Base-by-base conservation (phyloP, 2,888 invertebrate genomes). In the Megaustenia siamemsis region DNA sequence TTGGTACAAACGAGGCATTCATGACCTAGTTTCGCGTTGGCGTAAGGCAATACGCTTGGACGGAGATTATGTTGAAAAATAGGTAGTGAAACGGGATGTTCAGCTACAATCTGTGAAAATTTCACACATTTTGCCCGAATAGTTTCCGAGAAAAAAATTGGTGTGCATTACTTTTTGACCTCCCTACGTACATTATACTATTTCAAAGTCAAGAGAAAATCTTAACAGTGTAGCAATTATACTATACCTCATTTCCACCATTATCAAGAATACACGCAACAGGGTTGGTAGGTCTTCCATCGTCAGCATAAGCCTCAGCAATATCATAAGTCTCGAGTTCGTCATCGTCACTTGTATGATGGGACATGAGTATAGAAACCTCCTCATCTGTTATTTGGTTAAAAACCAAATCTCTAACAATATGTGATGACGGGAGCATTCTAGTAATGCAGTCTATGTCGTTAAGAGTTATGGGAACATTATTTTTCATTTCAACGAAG, bases 191-290 rank as follows among this genome's bases (percentile, higher is more conserved):
- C n/a, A n/a, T n/a, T n/a, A n/a, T n/a, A n/a, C n/a, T n/a, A n/a
- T n/a, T n/a, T n/a, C n/a, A n/a, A n/a, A n/a, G n/a, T 12, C 49
- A 49, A 49, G 10, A 49, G 49, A 8, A 49, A 49, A 49, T n/a
- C n/a, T n/a, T n/a, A n/a, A n/a, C 63, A 63, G 28, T 10, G 24
- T 5, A 69, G 3, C 18, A 32, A 32, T 38, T 45, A 28, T 12
- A 24, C 0, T 38, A 28, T 71, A 81, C 81, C 81, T 81, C 69
- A 81, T 56, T 24, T n/a, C 71, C 71, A 38, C 71, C 71, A 24
- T 71, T n/a, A 10, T 53, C 56, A 35, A 81, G 81, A 28, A 40
- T 32, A 18, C 24, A 8, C 1, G 81, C 69, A 32, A 81, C 43
- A 1, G 81, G 81, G 40, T 81, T 81, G 5, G 15, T n/a, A 24